Evolutionary conservation across 2,888 invertebrate species (phyloP), one percentile per base, ranked within the genome.

Genomic region (Steinernema carpocapsae): DNA sequence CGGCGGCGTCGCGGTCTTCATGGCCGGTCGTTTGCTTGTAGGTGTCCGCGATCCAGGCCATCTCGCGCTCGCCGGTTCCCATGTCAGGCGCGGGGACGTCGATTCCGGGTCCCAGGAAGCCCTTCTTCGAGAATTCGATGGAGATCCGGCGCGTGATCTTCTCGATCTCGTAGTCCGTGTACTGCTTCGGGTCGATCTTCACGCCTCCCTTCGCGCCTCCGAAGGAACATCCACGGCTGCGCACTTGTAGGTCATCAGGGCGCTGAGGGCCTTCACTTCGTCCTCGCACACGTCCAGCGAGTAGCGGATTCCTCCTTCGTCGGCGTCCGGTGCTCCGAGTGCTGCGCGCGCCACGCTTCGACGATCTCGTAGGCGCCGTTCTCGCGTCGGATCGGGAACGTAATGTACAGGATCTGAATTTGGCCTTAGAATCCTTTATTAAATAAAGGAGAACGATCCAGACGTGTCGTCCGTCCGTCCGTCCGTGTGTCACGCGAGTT

Each of bases 1-100:
- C 97, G 88, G 94, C 92, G 24, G 96, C 94, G 89, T 99, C 97
- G 75, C 82, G 84, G 74, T 86, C 86, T 74, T 83, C 78, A 74
- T 87, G 85, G 90, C 91, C 92, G 85, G 95, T 92, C 56, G 97
- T 97, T 89, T 95, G 95, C 73, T 94, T 92, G 89, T 95, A 99
- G 0, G 97, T 97, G 89, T 99, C 97, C 0, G 96, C 94, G 85
- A 97, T 94, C 97, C 97, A 99, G 76, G 94, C 94, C 95, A 95
- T 96, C 90, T 97, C 97, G 29, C 96, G 92, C 88, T 95, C 95
- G 24, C 96, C 94, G 0, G 97, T 97, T 73, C 96, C 97, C 93
- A 97, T 95, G 89, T 97, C 97, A 0, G 97, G 97, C 59, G 97
- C 97, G n/a, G 97, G 97, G n/a, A 97, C 97, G 88, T 97, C 97